These are phyloP conservation scores for Eriocheir sinensis DNA, from an alignment of 1,140 invertebrate genomes.

Conservation along the genomic window DNA sequence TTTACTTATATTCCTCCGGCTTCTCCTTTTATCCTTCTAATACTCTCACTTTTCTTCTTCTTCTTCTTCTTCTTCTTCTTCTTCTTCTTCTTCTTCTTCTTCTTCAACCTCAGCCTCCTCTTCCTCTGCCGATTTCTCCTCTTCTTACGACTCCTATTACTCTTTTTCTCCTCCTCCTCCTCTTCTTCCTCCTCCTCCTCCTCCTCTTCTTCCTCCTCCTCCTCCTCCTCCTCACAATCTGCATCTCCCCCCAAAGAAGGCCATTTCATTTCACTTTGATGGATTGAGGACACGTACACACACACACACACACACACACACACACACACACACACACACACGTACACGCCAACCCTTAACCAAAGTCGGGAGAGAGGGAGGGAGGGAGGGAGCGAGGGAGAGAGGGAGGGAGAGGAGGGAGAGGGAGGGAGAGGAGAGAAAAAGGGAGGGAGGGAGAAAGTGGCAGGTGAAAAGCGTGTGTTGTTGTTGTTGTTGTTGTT, in stretches of 20 bases:
- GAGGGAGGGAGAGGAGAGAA: background rate
- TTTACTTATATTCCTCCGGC: too few relatives aligned
- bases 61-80: background rate
- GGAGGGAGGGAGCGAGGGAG: background rate
- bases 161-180: background rate
- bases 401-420: background rate
- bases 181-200: background rate
- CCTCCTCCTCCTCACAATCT: too few relatives aligned
- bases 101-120: too few relatives aligned
- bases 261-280: too few relatives aligned
- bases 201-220: too few relatives aligned
- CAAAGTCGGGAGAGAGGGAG: background rate
- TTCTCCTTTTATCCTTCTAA: background rate
- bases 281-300: too few relatives aligned
- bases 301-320: too few relatives aligned
- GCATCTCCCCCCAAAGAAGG: too few relatives aligned
- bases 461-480: background rate
- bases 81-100: background rate
- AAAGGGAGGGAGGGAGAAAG: constrained; percentile 6
- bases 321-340: too few relatives aligned
- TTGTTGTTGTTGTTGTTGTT: background rate
- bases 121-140: background rate
- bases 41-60: background rate
- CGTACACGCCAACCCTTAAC: too few relatives aligned
- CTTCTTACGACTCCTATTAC: background rate